These are phyloP conservation scores for Napeogenes inachia DNA, from an alignment of 2,888 invertebrate genomes.

Conservation along the genomic window DNA sequence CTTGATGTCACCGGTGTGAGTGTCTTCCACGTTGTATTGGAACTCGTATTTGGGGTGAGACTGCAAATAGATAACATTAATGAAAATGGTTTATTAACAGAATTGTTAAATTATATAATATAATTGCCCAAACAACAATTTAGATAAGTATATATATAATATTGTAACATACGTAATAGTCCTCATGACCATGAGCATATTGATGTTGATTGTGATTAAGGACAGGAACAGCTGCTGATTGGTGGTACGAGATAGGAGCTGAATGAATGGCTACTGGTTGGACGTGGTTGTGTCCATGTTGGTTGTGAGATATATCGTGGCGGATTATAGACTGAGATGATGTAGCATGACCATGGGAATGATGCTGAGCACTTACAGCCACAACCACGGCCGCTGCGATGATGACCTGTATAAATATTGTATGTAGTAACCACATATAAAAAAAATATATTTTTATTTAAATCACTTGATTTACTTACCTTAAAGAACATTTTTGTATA, in stretches of 20 bases:
- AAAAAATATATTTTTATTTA: background rate
- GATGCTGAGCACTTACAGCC: conserved; percentile 42
- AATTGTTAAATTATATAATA: no score
- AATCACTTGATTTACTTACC: no score
- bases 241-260: conserved; percentile 3
- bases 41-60: conserved; percentile 49
- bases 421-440: no score
- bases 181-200: conserved; percentile 41
- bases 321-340: conserved; percentile 35
- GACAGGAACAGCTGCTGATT: background rate
- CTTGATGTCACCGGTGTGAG: conserved; percentile 66
- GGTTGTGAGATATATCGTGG: conserved; percentile 28
- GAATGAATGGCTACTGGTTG: conserved; percentile 20
- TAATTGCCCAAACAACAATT: no score
- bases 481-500: no score
- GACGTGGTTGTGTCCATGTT: conserved; percentile 24
- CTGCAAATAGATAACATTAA: conserved; percentile 10
- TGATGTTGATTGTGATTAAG: no score
- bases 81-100: background rate
- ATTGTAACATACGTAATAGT: conserved; percentile 45
- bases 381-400: conserved; percentile 28
- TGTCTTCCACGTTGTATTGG: conserved; percentile 64
- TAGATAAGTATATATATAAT: no score
- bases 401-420: conserved; percentile 14
- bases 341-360: conserved; percentile 33